Conservation (phyloP, 2,113 vertebrate species). For the Percina caprodes region DNA sequence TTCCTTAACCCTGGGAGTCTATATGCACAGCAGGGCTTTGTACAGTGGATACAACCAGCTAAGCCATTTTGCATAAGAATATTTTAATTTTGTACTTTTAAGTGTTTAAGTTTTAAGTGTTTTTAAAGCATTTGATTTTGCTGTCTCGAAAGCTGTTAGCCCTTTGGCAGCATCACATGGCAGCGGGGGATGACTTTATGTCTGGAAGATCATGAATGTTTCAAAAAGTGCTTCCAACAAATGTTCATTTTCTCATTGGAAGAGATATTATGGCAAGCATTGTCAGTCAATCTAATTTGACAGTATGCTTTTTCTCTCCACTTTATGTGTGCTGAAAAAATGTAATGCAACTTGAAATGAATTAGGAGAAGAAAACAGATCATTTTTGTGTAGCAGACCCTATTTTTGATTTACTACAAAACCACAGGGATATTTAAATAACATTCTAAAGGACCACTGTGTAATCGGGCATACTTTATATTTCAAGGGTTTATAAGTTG, state of each 20-base stretch:
- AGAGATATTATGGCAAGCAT: neutral
- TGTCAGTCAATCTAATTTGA: too few relatives aligned
- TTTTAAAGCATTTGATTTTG: constrained; percentile 34
- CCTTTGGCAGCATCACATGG: constrained; percentile 11
- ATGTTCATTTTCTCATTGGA: neutral
- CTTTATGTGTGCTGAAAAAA: neutral
- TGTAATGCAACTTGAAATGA: neutral
- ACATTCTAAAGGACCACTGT: neutral
- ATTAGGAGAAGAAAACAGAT: neutral
- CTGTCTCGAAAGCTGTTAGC: constrained; percentile 6
- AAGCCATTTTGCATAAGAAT: neutral
- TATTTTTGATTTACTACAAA: neutral
- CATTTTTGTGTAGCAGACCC: too few relatives aligned
- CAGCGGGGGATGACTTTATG: neutral
- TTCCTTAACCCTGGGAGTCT: constrained; percentile 29
- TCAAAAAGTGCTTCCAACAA: neutral
- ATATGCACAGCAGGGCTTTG: constrained; percentile 24
- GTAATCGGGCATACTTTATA: neutral
- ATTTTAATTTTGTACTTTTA: constrained; percentile 13
- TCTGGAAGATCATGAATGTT: neutral
- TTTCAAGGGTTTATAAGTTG: neutral
- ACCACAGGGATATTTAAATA: neutral
- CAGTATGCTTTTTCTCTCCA: neutral
- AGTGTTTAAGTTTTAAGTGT: neutral
- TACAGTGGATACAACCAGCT: constrained; percentile 25